Evolutionary conservation across 2,888 invertebrate genomes (phyloP).

Genomic region (Erebia epiphron): DNA sequence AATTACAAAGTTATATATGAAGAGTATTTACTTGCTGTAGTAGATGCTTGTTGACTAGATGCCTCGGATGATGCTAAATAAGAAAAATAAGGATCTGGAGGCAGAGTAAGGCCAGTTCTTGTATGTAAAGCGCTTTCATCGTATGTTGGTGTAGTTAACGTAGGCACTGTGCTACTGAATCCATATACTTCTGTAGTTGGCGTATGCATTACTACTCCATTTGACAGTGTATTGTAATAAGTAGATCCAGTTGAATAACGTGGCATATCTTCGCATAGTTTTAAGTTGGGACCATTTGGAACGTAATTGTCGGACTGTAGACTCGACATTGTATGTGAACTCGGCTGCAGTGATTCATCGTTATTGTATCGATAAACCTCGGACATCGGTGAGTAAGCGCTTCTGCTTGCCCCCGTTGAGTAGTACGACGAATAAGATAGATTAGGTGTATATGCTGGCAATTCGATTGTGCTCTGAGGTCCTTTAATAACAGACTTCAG

Average conservation of each 20-base stretch:
- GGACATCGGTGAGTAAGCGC: constrained; percentile 73
- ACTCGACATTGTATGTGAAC: constrained; percentile 62
- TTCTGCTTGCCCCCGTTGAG: constrained; percentile 57
- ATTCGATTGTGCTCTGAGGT: constrained; percentile 63
- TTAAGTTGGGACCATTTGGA: constrained; percentile 71
- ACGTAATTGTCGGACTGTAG: constrained; percentile 70
- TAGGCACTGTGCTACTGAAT: constrained; percentile 54
- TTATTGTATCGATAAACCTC: constrained; percentile 73
- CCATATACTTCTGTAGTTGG: constrained; percentile 62
- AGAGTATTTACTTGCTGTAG: constrained; percentile 62
- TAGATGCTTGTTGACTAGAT: constrained; percentile 53
- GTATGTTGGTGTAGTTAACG: constrained; percentile 61
- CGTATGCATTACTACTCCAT: constrained; percentile 61
- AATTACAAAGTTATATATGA: constrained; percentile 70
- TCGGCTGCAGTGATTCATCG: constrained; percentile 75
- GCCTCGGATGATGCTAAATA: constrained; percentile 62
- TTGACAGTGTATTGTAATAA: constrained; percentile 64
- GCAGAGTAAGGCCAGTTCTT: constrained; percentile 54
- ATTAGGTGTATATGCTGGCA: constrained; percentile 74
- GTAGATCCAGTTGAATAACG: constrained; percentile 59
- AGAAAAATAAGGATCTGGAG: constrained; percentile 68
- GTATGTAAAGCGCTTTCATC: constrained; percentile 61
- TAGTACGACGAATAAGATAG: constrained; percentile 74
- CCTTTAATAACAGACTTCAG: constrained; percentile 69
- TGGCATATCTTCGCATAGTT: constrained; percentile 67